Conservation (phyloP, 2,797 vertebrate species). For the Vireo griseus region DNA sequence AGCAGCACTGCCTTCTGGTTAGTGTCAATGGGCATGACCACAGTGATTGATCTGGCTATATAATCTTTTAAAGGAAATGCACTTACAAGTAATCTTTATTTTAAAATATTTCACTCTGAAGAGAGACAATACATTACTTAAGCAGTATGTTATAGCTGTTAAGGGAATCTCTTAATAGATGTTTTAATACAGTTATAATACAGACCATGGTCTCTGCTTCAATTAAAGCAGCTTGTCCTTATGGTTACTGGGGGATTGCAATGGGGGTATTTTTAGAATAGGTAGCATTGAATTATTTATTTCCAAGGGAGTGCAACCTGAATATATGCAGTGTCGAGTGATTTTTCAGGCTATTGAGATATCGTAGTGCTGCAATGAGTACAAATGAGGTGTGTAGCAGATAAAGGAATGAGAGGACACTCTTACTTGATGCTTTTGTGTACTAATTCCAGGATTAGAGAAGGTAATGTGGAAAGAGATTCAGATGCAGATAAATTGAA, state of each 20-base stretch:
- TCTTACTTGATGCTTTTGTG: neutral
- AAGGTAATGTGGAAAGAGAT: neutral
- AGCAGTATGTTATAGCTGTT: neutral
- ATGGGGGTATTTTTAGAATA: neutral
- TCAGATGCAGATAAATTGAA: neutral
- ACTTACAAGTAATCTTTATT: neutral
- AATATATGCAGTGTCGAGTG: neutral
- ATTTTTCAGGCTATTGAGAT: neutral
- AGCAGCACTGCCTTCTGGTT: neutral
- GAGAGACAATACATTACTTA: neutral
- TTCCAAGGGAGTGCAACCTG: neutral
- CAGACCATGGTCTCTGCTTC: neutral
- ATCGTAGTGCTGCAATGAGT: neutral
- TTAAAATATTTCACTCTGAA: neutral
- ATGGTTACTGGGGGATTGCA: neutral
- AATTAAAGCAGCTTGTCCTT: neutral
- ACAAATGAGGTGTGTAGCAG: neutral
- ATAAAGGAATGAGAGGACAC: neutral
- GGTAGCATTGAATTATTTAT: constrained; percentile 5
- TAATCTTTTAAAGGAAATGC: neutral
- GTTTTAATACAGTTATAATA: neutral
- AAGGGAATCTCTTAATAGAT: neutral
- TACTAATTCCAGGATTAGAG: neutral
- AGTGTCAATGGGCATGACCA: neutral
- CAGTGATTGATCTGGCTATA: neutral